Conservation (phyloP, 2,888 invertebrate genomes). For the Ochropleura plecta region DNA sequence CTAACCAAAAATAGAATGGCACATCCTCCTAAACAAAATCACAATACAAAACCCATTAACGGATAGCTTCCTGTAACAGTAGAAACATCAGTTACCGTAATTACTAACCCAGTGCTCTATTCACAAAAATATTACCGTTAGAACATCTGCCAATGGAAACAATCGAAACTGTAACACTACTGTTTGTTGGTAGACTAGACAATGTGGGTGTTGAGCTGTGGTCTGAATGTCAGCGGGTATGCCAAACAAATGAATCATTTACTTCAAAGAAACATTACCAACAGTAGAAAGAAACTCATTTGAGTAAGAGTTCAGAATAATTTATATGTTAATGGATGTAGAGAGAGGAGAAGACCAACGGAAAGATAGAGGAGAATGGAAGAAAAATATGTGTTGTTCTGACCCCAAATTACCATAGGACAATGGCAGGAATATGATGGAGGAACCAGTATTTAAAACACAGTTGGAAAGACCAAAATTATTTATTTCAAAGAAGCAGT, state of each 20-base stretch:
- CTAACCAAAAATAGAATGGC: conserved; percentile 17
- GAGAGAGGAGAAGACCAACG: no score
- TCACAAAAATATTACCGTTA: conserved; percentile 63
- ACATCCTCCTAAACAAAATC: conserved; percentile 46
- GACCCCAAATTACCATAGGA: no score
- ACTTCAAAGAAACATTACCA: not conserved
- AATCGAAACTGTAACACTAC: conserved; percentile 56
- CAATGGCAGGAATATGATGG: no score
- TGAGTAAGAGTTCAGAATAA: no score
- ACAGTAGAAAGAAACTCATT: no score
- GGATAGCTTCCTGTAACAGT: conserved; percentile 58
- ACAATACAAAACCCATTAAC: conserved; percentile 52
- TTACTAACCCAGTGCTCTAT: conserved; percentile 57
- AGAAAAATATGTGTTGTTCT: no score
- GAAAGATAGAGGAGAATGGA: no score
- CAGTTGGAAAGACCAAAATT: no score
- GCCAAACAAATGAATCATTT: not conserved
- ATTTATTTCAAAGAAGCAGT: no score
- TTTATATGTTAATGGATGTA: no score
- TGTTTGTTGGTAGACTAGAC: conserved; percentile 53
- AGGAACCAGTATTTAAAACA: no score
- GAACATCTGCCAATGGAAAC: conserved; percentile 59
- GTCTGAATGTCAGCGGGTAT: conserved; percentile 37
- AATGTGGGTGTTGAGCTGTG: conserved; percentile 37
- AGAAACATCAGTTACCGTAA: conserved; percentile 56